phyloP scores from a whole-genome alignment of 2,888 invertebrate genomes.

The Pristionchus japonicus region DNA sequence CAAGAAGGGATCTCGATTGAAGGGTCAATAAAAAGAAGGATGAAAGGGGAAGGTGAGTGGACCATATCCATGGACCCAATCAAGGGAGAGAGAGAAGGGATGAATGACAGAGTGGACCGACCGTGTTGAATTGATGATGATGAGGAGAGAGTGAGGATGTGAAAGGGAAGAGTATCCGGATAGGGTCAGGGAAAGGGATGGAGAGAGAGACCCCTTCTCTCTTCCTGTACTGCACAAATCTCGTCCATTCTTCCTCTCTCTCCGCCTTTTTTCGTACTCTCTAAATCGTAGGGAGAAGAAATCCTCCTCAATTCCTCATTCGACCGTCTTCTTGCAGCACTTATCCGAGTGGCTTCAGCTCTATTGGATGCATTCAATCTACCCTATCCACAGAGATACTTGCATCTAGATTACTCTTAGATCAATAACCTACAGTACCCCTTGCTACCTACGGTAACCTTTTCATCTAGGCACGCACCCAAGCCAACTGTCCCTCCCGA shows the following conservation, averaged over 20 bases:
- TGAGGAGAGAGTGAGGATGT: neutral
- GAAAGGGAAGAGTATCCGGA: constrained; percentile 41
- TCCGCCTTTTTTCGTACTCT: constrained; percentile 47
- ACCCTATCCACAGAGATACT: constrained; percentile 55
- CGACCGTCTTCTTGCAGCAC: constrained; percentile 23
- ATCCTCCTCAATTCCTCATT: constrained; percentile 38
- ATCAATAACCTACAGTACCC: too few species aligned
- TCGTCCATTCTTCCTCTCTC: constrained; percentile 33
- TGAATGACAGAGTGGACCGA: neutral
- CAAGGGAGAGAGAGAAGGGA: constrained; percentile 12
- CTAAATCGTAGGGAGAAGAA: constrained; percentile 19
- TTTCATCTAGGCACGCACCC: constrained; percentile 65
- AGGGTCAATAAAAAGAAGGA: neutral
- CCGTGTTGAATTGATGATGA: constrained; percentile 29
- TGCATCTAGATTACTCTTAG: too few species aligned
- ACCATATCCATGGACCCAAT: constrained; percentile 4
- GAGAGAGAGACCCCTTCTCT: constrained; percentile 21
- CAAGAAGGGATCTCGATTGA: neutral
- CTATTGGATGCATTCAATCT: constrained; percentile 66
- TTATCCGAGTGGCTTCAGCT: constrained; percentile 47
- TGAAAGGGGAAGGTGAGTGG: neutral
- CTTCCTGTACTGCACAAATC: constrained; percentile 19
- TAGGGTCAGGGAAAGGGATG: constrained; percentile 38
- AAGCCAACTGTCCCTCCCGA: constrained; percentile 75
- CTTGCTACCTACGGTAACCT: too few species aligned